These are phyloP conservation scores for Halesus radiatus DNA, from an alignment of 1,140 invertebrate genomes.

Conservation along the genomic window DNA sequence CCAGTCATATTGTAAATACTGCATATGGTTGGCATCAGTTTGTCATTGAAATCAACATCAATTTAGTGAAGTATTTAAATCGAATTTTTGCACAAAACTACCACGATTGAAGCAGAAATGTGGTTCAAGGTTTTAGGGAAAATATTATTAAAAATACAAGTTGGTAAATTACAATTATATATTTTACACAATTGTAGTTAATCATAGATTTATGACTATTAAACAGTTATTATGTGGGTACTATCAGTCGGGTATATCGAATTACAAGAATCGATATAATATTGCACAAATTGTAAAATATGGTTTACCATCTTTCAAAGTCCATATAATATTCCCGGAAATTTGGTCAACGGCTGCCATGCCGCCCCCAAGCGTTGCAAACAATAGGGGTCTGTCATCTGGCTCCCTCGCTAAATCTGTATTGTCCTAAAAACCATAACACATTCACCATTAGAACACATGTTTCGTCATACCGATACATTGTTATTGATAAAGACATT, in stretches of 20 bases:
- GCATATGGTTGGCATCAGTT: no score
- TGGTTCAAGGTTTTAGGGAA: no score
- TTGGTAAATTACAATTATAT: no score
- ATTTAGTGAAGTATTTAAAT: no score
- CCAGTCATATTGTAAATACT: no score
- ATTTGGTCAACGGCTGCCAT: slow-evolving; percentile 87
- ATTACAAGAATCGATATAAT: slow-evolving; percentile 12
- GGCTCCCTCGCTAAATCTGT: slow-evolving; percentile 77
- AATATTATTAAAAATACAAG: no score
- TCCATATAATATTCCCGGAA: slow-evolving; percentile 90
- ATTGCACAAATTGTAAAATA: slow-evolving; percentile 39
- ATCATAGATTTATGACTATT: no score
- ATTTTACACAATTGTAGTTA: no score
- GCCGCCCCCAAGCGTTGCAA: slow-evolving; percentile 92
- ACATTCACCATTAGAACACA: slow-evolving; percentile 13
- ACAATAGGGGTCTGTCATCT: slow-evolving; percentile 82
- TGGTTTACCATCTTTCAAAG: slow-evolving; percentile 85
- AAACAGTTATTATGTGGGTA: no score
- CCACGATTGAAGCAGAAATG: no score
- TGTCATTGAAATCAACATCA: no score
- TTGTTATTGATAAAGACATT: slow-evolving; percentile 13
- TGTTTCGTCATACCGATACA: slow-evolving; percentile 29
- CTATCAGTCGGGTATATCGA: neutral
- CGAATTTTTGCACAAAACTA: no score
- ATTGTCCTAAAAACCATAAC: slow-evolving; percentile 65